These are phyloP conservation scores for Acanthiza pusilla DNA, from an alignment of 2,797 vertebrate species.

Conservation along the genomic window DNA sequence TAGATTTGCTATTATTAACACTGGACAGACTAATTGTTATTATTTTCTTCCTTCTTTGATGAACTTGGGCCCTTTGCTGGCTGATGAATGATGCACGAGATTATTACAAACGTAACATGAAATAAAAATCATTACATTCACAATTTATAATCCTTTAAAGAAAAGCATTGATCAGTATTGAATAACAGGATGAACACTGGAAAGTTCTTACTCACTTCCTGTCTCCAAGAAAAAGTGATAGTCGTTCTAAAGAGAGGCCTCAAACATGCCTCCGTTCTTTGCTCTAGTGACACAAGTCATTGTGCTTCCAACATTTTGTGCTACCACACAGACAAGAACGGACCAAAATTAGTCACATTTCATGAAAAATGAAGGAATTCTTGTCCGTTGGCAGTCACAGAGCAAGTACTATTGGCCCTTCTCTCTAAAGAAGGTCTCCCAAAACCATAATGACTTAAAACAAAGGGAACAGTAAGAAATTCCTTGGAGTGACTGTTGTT, in stretches of 20 bases:
- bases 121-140: not conserved
- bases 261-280: not conserved
- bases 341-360: not conserved
- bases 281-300: not conserved
- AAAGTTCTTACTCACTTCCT: not conserved
- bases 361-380: not conserved
- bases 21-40: conserved; percentile 14
- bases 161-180: not conserved
- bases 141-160: not conserved
- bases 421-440: not conserved
- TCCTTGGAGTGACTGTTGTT: not conserved
- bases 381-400: not conserved
- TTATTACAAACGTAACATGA: not conserved
- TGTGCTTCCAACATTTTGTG: not conserved
- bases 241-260: not conserved
- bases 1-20: conserved; percentile 10
- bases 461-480: not conserved
- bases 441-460: not conserved
- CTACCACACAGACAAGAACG: not conserved
- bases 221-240: not conserved
- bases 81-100: not conserved
- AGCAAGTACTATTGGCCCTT: not conserved
- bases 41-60: conserved; percentile 40
- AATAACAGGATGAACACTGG: not conserved
- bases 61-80: not conserved